phyloP scores from a whole-genome alignment of 2,797 vertebrate species.

The Chrysocyon brachyurus region DNA sequence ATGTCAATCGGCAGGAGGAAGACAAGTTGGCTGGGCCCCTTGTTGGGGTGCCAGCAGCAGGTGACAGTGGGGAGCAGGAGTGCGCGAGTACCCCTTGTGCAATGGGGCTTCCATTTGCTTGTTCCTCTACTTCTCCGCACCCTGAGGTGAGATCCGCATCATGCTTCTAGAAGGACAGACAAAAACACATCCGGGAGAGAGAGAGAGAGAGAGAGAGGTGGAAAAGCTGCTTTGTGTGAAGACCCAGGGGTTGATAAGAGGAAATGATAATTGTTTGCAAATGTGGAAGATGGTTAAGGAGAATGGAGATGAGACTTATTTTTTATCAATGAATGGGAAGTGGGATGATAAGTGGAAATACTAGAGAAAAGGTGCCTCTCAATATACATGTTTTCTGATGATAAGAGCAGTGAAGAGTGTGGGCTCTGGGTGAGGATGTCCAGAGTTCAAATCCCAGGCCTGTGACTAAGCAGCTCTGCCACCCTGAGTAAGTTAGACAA shows the following conservation, averaged over 20 bases:
- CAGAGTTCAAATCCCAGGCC: neutral
- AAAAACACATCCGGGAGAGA: neutral
- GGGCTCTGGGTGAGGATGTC: neutral
- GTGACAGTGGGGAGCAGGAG: too few species aligned
- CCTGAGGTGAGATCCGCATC: neutral
- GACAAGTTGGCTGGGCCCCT: neutral
- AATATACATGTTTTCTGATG: neutral
- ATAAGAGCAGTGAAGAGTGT: neutral
- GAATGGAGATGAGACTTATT: neutral
- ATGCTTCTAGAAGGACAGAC: neutral
- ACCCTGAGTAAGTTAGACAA: neutral
- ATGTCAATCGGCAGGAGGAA: neutral
- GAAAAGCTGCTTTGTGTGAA: neutral
- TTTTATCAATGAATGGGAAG: neutral
- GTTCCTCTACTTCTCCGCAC: neutral
- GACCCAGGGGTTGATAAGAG: neutral
- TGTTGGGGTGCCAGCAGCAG: accelerated
- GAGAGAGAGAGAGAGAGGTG: neutral
- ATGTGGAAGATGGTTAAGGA: neutral
- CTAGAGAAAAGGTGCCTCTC: neutral
- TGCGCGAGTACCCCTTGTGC: accelerated
- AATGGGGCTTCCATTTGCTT: neutral
- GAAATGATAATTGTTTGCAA: neutral
- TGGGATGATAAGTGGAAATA: neutral
- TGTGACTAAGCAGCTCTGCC: too few species aligned